Conservation (phyloP, 2,797 vertebrate species). For the Nannoperca australis region DNA sequence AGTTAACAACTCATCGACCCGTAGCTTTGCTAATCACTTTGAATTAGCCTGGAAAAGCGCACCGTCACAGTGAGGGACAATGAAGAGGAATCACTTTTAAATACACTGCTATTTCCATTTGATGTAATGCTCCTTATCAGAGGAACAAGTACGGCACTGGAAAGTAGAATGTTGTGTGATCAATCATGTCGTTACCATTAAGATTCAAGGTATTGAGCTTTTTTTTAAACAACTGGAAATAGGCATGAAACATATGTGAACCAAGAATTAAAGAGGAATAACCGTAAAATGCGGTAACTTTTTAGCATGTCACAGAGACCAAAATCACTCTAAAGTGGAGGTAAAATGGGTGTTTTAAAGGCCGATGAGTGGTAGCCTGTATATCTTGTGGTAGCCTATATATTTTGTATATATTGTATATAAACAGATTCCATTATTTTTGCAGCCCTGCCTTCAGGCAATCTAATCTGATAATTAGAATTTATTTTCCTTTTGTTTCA, state of each 20-base stretch:
- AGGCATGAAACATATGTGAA: neutral
- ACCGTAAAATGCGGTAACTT: neutral
- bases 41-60: slow-evolving; percentile 65
- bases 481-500: neutral
- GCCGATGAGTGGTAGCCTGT: neutral
- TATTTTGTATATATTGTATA: too few relatives aligned
- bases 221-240: neutral
- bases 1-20: slow-evolving; percentile 72
- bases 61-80: slow-evolving; percentile 9
- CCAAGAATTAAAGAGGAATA: neutral
- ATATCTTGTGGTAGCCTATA: too few relatives aligned
- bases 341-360: neutral
- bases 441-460: too few relatives aligned
- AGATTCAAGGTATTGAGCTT: neutral
- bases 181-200: neutral
- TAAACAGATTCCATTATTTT: too few relatives aligned
- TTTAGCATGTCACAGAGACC: neutral
- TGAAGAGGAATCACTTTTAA: slow-evolving; percentile 29
- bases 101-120: slow-evolving; percentile 16
- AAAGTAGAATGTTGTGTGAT: neutral
- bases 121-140: slow-evolving; percentile 7
- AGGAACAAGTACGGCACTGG: neutral
- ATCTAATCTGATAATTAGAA: neutral
- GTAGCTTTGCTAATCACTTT: slow-evolving; percentile 65
- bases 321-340: neutral